These are phyloP conservation scores for Biston betularia DNA, from an alignment of 2,888 invertebrate species.

Conservation along the genomic window DNA sequence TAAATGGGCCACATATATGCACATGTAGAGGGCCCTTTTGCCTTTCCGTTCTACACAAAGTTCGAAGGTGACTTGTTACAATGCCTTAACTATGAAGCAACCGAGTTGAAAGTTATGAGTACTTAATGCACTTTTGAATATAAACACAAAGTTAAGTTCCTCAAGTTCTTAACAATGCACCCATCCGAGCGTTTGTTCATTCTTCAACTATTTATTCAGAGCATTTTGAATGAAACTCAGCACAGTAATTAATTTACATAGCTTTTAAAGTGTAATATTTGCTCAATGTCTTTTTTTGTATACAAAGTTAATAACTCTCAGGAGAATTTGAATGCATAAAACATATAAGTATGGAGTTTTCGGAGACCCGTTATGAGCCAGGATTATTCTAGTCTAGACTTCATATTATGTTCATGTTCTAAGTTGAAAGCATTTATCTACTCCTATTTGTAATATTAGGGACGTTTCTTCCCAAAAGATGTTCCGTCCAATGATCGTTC, in stretches of 20 bases:
- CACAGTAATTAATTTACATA: slow-evolving; percentile 36
- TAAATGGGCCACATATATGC: slow-evolving; percentile 8
- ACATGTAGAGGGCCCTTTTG: slow-evolving; percentile 18
- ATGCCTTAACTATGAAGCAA: slow-evolving; percentile 48
- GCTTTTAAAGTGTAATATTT: slow-evolving; percentile 7
- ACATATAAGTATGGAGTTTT: neutral
- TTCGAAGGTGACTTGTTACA: slow-evolving; percentile 34
- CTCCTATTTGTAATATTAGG: neutral
- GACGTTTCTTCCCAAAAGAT: slow-evolving; percentile 1
- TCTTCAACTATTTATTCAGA: slow-evolving; percentile 39
- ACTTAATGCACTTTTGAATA: slow-evolving; percentile 66
- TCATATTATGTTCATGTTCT: neutral
- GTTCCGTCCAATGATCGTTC: neutral
- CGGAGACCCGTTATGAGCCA: neutral
- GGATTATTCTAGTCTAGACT: slow-evolving; percentile 2
- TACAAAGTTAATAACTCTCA: neutral
- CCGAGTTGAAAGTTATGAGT: slow-evolving; percentile 60
- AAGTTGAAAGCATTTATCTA: slow-evolving; percentile 3
- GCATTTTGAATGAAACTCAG: slow-evolving; percentile 37
- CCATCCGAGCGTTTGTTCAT: slow-evolving; percentile 35
- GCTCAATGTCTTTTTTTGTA: neutral
- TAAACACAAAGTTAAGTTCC: slow-evolving; percentile 59
- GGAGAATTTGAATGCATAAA: neutral
- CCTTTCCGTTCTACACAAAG: slow-evolving; percentile 21
- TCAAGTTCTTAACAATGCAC: slow-evolving; percentile 54